Evolutionary conservation across 2,888 invertebrate genomes (phyloP), one percentile per base, ranked within the genome.

Genomic region (Andrena flavipes): DNA sequence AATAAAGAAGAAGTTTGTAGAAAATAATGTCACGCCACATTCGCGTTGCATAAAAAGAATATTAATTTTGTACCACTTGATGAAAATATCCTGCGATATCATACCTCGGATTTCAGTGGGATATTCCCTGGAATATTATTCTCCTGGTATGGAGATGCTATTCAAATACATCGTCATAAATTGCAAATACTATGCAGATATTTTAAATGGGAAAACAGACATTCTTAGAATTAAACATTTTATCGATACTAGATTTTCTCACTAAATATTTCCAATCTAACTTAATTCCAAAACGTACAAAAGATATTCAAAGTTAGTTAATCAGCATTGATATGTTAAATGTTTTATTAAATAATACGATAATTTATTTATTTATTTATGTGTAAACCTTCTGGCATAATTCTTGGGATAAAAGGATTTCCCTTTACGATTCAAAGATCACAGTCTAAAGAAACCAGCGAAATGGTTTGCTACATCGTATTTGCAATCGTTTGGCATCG

Each of bases 121-220:
- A 56, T 56, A 23, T 56, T 23, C 23, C 20, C 10, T 23, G 23
- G 56, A 56, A 23, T 23, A 23, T 23, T 23, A 54, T 54, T 54
- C 20, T 8, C 7, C 23, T 20, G n/a, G 6, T 56, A 56, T 56
- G 56, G 23, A 56, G 56, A 56, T 56, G 56, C 23, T 56, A 56
- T 56, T 56, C 56, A 56, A 20, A 56, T 56, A 4, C 20, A 56
- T 56, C 56, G 23, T 23, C 56, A 26, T 26, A 56, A 56, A 56
- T 56, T 56, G 56, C 10, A 56, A 23, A 56, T 23, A 56, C 10
- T 13, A 10, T 56, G 56, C 23, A 26, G 20, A 26, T 23, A 20
- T 4, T 23, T 56, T 26, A 26, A 20, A 56, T 23, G 26, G 10
- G 4, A 20, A 56, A 10, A 13, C 42, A 42, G 42, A 16, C 42